phyloP scores from a whole-genome alignment of 1,140 invertebrate genomes.

The Diprion similis region DNA sequence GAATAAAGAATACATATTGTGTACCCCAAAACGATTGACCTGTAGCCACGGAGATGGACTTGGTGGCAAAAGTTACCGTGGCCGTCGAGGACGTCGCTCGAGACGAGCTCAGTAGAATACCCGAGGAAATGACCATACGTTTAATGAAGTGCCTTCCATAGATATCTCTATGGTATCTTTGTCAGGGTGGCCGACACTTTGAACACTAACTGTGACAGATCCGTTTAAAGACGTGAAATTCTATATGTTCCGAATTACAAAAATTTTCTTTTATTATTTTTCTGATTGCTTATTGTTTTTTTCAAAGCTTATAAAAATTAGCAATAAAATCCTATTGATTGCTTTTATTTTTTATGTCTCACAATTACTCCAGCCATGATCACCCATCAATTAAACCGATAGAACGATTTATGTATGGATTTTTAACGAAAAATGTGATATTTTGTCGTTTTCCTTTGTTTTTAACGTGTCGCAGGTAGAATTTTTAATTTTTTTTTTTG shows the following conservation, averaged over 20 bases:
- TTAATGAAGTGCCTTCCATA: slow-evolving; percentile 11
- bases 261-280: slow-evolving; percentile 8
- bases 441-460: too few relatives aligned
- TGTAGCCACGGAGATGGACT: slow-evolving; percentile 14
- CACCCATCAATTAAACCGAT: too few relatives aligned
- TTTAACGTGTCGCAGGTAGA: too few relatives aligned
- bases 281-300: too few relatives aligned
- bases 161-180: too few relatives aligned
- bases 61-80: slow-evolving; percentile 13
- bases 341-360: too few relatives aligned
- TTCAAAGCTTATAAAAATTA: too few relatives aligned
- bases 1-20: slow-evolving; percentile 44
- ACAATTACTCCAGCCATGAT: too few relatives aligned
- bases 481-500: too few relatives aligned
- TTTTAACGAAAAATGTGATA: too few relatives aligned
- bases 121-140: slow-evolving; percentile 12
- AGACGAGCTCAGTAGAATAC: slow-evolving; percentile 12
- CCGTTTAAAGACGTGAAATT: slow-evolving; percentile 12
- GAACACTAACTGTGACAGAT: slow-evolving; percentile 13
- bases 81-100: slow-evolving; percentile 6
- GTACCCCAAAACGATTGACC: slow-evolving; percentile 27
- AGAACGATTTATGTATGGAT: too few relatives aligned
- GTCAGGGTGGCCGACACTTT: slow-evolving; percentile 13
- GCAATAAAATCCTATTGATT: too few relatives aligned
- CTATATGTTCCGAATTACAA: slow-evolving; percentile 12